These are phyloP conservation scores for Pelobates fuscus DNA, from an alignment of 2,113 vertebrate species.

Conservation along the genomic window DNA sequence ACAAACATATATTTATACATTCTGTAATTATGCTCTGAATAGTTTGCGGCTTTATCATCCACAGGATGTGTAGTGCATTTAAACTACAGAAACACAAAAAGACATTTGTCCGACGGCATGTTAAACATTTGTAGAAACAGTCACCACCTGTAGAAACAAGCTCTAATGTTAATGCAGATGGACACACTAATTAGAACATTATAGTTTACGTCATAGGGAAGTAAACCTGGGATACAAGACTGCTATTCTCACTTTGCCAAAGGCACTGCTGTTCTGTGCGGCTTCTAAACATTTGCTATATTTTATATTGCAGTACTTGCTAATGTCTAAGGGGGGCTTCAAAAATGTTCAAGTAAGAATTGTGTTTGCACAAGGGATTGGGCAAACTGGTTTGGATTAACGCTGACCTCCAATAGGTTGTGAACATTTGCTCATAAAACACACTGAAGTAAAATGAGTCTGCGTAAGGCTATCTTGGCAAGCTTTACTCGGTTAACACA, in stretches of 20 bases:
- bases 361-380: conserved; percentile 49
- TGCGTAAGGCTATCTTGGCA: conserved; percentile 43
- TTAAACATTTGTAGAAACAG: conserved; percentile 50
- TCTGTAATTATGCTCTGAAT: conserved; percentile 7
- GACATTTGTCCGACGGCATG: conserved; percentile 47
- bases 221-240: conserved; percentile 35
- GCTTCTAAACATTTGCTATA: conserved; percentile 38
- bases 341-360: conserved; percentile 34
- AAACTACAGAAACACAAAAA: conserved; percentile 42
- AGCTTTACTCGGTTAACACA: conserved; percentile 41
- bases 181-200: conserved; percentile 50
- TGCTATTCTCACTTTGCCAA: conserved; percentile 43
- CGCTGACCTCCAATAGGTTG: conserved; percentile 44
- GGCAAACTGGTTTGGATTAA: conserved; percentile 52
- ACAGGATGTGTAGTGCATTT: conserved; percentile 38
- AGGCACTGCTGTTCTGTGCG: conserved; percentile 27
- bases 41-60: conserved; percentile 34
- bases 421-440: conserved; percentile 49
- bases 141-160: conserved; percentile 50
- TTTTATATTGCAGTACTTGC: conserved; percentile 35
- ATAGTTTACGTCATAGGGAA: conserved; percentile 47
- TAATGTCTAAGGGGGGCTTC: conserved; percentile 35
- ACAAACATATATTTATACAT: neutral
- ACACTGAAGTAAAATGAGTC: conserved; percentile 46
- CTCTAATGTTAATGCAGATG: conserved; percentile 50